phyloP scores from a whole-genome alignment of 2,113 vertebrate species.

The Hyperoodon ampullatus region DNA sequence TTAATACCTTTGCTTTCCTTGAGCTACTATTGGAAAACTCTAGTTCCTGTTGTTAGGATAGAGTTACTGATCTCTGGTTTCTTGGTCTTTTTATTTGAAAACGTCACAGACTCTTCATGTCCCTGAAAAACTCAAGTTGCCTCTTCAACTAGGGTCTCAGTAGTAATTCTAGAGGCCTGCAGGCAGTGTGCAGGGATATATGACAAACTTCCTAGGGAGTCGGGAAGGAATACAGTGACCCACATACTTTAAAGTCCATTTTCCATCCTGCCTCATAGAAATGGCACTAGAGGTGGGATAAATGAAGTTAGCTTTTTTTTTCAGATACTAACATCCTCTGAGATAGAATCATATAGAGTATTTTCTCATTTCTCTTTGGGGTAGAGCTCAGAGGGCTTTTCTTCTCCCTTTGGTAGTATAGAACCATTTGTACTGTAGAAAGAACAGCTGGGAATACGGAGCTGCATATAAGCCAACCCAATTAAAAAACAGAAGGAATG shows the following conservation, averaged over 20 bases:
- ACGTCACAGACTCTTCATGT: neutral
- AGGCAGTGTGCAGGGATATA: neutral
- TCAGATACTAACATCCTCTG: neutral
- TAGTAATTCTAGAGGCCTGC: neutral
- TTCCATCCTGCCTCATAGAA: neutral
- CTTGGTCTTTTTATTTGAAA: slow-evolving; percentile 1
- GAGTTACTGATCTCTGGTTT: slow-evolving; percentile 11
- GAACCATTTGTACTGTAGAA: neutral
- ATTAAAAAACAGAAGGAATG: neutral
- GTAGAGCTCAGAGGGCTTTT: neutral
- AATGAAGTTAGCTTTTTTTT: neutral
- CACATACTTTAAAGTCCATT: neutral
- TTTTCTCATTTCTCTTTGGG: slow-evolving; percentile 18
- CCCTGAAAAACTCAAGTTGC: slow-evolving; percentile 5
- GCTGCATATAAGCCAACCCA: neutral
- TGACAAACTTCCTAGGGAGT: neutral
- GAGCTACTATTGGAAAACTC: neutral
- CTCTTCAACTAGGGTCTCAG: neutral
- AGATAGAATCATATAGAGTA: neutral
- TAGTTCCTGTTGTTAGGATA: neutral
- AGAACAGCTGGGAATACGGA: neutral
- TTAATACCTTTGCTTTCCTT: slow-evolving; percentile 4
- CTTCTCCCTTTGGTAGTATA: neutral
- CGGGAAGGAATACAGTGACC: neutral
- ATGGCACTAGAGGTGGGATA: neutral